Conservation (phyloP, 2,113 vertebrate species). For the Lonchura striata region DNA sequence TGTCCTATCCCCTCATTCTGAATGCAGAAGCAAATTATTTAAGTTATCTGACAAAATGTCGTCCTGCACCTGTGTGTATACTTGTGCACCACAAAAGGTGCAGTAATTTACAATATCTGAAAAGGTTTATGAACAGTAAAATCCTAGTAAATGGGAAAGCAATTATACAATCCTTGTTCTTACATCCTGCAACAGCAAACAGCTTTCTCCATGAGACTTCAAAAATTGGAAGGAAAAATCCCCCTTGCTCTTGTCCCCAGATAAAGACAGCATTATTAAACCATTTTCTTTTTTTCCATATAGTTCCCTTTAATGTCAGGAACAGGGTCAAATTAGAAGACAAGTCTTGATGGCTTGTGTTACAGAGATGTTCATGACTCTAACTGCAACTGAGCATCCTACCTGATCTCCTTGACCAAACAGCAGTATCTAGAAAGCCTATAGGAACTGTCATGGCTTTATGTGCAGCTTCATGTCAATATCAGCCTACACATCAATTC, state of each 20-base stretch:
- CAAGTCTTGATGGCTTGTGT: background rate
- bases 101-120: background rate
- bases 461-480: background rate
- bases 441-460: background rate
- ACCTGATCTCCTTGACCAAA: background rate
- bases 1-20: background rate
- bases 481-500: background rate
- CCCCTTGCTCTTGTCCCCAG: background rate
- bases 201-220: background rate
- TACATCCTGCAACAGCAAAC: background rate
- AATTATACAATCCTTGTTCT: background rate
- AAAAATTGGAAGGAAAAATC: background rate
- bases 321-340: background rate
- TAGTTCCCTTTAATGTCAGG: background rate
- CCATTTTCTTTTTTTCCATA: background rate
- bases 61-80: background rate
- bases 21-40: background rate
- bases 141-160: background rate
- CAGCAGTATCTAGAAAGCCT: background rate
- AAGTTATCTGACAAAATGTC: background rate
- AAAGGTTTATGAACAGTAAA: background rate
- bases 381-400: background rate
- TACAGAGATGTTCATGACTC: background rate
- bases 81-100: background rate
- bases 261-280: background rate